These are phyloP conservation scores for Pteromalus puparum DNA, from an alignment of 1,140 invertebrate genomes.

Conservation along the genomic window DNA sequence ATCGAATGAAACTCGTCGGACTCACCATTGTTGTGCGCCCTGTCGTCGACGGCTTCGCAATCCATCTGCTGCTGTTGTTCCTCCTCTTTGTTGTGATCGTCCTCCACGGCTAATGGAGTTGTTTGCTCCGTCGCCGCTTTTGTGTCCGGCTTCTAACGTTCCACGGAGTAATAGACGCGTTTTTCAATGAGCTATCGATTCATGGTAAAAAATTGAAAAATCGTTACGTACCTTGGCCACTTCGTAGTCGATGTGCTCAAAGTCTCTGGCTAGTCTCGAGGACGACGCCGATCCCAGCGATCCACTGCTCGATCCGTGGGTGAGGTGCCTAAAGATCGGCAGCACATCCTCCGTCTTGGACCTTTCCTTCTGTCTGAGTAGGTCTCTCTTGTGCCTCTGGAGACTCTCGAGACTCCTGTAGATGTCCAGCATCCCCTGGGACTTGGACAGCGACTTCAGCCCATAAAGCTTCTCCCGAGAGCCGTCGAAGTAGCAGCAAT, in stretches of 20 bases:
- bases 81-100: neutral
- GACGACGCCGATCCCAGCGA: conserved; percentile 41
- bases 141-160: neutral
- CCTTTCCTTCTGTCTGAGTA: conserved; percentile 55
- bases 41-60: neutral
- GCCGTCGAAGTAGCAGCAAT: conserved; percentile 60
- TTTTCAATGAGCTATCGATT: neutral
- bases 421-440: conserved; percentile 76
- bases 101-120: neutral
- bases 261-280: neutral
- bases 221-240: neutral
- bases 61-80: too few relatives aligned
- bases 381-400: conserved; percentile 60
- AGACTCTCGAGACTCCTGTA: conserved; percentile 72
- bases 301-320: conserved; percentile 52
- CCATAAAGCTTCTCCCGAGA: conserved; percentile 77
- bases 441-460: conserved; percentile 75
- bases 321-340: conserved; percentile 66
- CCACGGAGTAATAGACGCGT: too few relatives aligned
- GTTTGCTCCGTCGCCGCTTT: neutral
- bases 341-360: conserved; percentile 68
- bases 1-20: too few relatives aligned
- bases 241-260: neutral
- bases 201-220: neutral
- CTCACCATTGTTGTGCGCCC: conserved; percentile 19